phyloP scores from a whole-genome alignment of 2,113 vertebrate species.

The Blennius ocellaris region DNA sequence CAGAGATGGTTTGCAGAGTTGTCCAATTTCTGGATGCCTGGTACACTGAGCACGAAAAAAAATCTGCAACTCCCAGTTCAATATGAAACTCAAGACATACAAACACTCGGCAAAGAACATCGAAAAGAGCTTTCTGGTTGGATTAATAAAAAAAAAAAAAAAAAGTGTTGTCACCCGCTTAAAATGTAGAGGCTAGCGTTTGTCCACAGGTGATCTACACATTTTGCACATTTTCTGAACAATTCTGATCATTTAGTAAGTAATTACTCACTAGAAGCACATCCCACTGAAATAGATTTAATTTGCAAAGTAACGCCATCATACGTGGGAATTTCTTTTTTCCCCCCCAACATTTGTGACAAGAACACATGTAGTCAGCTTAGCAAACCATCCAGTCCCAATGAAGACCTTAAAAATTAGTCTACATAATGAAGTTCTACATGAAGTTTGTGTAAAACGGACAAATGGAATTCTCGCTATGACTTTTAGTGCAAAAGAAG shows the following conservation, averaged over 20 bases:
- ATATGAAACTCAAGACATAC: not conserved
- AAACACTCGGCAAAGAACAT: not conserved
- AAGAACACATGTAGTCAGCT: not conserved
- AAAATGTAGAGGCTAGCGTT: not conserved
- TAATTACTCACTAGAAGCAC: no score
- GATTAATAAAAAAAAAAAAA: not conserved
- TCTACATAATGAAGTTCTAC: not conserved
- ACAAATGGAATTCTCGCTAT: not conserved
- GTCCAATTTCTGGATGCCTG: no score
- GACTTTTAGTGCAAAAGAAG: no score
- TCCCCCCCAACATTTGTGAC: no score
- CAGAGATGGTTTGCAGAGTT: no score
- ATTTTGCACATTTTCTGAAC: not conserved
- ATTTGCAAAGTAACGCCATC: no score
- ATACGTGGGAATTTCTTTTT: no score
- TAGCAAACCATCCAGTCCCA: not conserved
- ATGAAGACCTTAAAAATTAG: not conserved
- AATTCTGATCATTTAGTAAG: no score
- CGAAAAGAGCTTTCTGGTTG: not conserved
- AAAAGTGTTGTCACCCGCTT: not conserved
- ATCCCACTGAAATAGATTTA: no score
- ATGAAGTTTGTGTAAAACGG: not conserved
- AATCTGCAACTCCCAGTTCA: slow-evolving; percentile 1
- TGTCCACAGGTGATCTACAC: not conserved
- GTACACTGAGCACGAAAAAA: no score